Evolutionary conservation across 2,888 invertebrate species (phyloP), one percentile per base, ranked within the genome.

Genomic region (Trissolcus brochymenae): DNA sequence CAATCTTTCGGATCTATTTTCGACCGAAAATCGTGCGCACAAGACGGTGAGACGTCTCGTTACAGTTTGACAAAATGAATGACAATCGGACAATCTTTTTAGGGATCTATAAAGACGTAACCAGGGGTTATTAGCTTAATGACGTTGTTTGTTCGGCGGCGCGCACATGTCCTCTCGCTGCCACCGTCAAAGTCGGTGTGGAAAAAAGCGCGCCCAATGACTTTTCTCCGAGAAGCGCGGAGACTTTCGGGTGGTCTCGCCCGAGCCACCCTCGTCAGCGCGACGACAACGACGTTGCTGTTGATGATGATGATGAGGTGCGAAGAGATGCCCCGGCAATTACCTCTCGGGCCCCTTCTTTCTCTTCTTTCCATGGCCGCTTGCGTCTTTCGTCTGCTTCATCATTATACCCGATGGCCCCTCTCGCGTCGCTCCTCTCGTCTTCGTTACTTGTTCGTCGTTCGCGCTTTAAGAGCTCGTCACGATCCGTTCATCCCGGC

Each of bases 221-320:
- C 68, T 72, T 62, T 67, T 64, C 70, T 70, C 56, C 51, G 59
- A 71, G 78, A 72, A 78, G 19, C 7, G 2, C 25, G 66, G 41
- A 13, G 64, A 66, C 79, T 78, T 79, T 82, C 83, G 85, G 86
- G 85, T 85, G 86, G 85, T 85, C 84, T 74, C 40, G 49, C 43
- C 25, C 13, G 54, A 78, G 67, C 78, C 77, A 78, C 76, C 80
- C 82, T 79, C 81, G 75, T 76, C 80, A 81, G 74, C 76, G 71
- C 78, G 77, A 70, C 80, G 79, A 81, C 80, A 78, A 80, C 78
- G 79, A 81, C 76, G 80, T 64, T 79, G 84, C 84, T 83, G 87
- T 86, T 87, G 87, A 87, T 87, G 87, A 88, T 85, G 87, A 88
- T 89, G 88, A 89, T 89, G 89, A 89, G 89, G 89, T 89, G 89